Evolutionary conservation across 23 tunicate species (phyloP).

Genomic region (Botrylloides violaceus): DNA sequence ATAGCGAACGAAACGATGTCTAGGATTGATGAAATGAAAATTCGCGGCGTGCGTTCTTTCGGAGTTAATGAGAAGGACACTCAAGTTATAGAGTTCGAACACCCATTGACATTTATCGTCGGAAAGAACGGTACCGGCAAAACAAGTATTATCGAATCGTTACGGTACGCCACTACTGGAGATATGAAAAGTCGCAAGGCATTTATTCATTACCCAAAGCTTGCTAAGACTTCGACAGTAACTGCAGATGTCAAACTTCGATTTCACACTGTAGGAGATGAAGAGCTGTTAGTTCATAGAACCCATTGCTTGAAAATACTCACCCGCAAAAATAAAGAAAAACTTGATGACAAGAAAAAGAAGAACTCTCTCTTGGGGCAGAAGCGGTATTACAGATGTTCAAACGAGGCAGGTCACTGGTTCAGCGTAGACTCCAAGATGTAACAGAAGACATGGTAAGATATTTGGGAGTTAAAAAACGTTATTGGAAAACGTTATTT

Average conservation of each 20-base stretch:
- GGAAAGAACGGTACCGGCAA: conserved; percentile 95
- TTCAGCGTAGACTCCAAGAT: no score
- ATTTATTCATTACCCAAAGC: conserved; percentile 85
- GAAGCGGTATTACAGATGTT: conserved; percentile 46
- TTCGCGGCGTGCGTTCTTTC: conserved; percentile 76
- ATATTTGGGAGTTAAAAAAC: conserved; percentile 77
- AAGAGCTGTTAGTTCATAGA: conserved; percentile 8
- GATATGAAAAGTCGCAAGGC: conserved; percentile 84
- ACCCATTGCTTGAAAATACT: conserved; percentile 47
- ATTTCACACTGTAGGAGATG: neutral
- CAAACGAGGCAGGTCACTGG: conserved; percentile 67
- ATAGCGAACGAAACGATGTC: no score
- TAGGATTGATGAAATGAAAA: conserved; percentile 66
- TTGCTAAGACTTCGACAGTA: conserved; percentile 49
- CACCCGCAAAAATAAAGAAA: no score
- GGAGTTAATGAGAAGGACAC: conserved; percentile 62
- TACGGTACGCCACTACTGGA: conserved; percentile 89
- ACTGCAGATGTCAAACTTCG: conserved; percentile 34
- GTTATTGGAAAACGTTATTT: conserved; percentile 73
- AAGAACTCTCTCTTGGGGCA: conserved; percentile 42
- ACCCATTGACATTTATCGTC: conserved; percentile 71
- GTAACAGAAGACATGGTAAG: conserved; percentile 61
- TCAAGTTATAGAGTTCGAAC: conserved; percentile 81
- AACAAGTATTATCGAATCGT: conserved; percentile 93
- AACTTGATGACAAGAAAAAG: no score